Conservation (phyloP, 2,888 invertebrate species). For the Brachynemurus nebulosus region DNA sequence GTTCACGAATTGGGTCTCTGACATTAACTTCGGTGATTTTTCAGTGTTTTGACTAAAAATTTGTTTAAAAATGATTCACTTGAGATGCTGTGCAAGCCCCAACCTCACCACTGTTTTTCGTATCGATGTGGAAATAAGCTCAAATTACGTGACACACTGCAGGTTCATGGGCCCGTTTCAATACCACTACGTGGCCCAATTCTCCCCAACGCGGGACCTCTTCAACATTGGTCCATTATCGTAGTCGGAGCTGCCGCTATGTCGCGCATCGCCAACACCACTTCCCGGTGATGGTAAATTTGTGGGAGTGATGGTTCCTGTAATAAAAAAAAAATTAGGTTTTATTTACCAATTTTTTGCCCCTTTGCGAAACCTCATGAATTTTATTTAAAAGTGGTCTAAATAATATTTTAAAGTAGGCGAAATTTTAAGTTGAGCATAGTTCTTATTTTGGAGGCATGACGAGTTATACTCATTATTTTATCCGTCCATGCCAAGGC, state of each 20-base stretch:
- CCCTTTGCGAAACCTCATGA: too few species aligned
- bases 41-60: too few species aligned
- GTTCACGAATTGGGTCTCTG: too few species aligned
- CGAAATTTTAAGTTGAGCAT: too few species aligned
- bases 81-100: not conserved
- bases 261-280: constrained; percentile 35
- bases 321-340: constrained; percentile 2
- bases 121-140: not conserved
- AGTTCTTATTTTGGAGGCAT: too few species aligned
- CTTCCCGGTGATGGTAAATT: constrained; percentile 59
- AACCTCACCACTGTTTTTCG: not conserved
- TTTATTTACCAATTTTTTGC: too few species aligned
- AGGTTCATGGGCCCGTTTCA: not conserved
- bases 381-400: too few species aligned
- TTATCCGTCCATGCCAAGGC: too few species aligned
- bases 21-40: too few species aligned
- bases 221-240: constrained; percentile 48
- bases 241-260: constrained; percentile 43
- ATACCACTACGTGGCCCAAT: constrained; percentile 73
- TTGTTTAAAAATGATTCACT: not conserved
- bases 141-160: not conserved
- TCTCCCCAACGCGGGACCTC: constrained; percentile 75
- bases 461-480: too few species aligned
- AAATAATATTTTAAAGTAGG: too few species aligned
- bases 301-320: constrained; percentile 70